Evolutionary conservation across 2,113 vertebrate species (phyloP), one percentile per base, ranked within the genome.

Genomic region (Motacilla alba): DNA sequence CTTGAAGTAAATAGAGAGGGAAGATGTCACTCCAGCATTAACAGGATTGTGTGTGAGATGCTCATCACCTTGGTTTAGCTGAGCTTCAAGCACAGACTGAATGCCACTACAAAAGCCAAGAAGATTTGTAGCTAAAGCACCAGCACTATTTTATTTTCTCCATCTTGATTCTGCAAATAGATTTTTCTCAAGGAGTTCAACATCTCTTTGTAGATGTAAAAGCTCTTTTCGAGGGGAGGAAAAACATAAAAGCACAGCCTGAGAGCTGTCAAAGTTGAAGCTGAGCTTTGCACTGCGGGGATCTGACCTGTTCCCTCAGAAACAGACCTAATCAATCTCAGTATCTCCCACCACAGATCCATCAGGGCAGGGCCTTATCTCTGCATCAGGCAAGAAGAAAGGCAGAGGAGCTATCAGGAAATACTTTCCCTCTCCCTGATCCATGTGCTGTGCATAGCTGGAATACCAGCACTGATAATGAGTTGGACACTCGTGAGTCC

Each of bases 311-410:
- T 77, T 52, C 87, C 50, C 90, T 74, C 89, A 50, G 97, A 95
- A 94, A 93, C 19, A 96, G 92, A 82, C 67, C 92, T 62, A 86
- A 96, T 96, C 95, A 76, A 96, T 96, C 93, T 74, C 60, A 23
- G 26, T 64, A 91, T 87, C 79, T 92, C 82, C 79, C 77, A 15
- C 8, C 58, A 15, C 8, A 50, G 64, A 90, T 67, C 74, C 95
- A 87, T 90, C 82, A 63, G 23, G 64, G 83, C 26, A 14, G 33
- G 9, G 28, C n/a, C 86, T 97, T 97, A 97, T 97, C 95, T 94
- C 35, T 62, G 91, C 59, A 97, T 97, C 96, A 84, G 92, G 39
- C 80, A 60, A 80, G 95, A 98, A 91, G 91, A 97, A 97, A 93
- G 95, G 94, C 96, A 96, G 95, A 94, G 64, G 70, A 80, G 93